These are phyloP conservation scores for Drosophila mercatorum DNA, from an alignment of 2,888 invertebrate genomes.

Conservation along the genomic window DNA sequence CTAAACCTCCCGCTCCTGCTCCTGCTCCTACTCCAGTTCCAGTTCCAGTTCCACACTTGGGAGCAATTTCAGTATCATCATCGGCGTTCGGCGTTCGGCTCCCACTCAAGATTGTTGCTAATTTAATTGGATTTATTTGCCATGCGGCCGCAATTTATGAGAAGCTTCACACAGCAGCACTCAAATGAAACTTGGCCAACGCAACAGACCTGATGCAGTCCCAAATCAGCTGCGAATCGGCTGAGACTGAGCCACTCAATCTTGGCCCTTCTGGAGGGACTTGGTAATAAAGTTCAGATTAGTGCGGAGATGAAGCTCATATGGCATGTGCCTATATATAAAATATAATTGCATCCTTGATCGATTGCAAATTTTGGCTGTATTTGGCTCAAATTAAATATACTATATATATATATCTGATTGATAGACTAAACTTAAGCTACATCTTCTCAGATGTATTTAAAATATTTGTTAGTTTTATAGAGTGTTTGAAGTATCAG, in stretches of 20 bases:
- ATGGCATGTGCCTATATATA: neutral
- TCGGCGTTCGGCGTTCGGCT: constrained; percentile 25
- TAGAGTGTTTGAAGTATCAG: too few relatives aligned
- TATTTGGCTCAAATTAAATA: too few relatives aligned
- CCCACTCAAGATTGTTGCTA: constrained; percentile 69
- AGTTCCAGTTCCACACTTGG: neutral
- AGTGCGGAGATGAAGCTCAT: neutral
- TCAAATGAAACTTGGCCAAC: neutral
- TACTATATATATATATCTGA: too few relatives aligned
- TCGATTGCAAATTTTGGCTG: too few relatives aligned
- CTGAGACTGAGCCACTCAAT: neutral
- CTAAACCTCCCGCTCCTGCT: constrained; percentile 1
- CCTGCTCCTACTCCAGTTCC: neutral
- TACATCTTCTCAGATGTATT: too few relatives aligned
- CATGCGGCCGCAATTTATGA: constrained; percentile 62
- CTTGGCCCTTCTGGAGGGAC: neutral
- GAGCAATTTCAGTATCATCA: constrained; percentile 8
- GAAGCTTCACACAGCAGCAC: neutral
- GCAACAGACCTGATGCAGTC: neutral
- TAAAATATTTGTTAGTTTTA: too few relatives aligned
- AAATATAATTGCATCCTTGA: too few relatives aligned
- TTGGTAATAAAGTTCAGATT: neutral
- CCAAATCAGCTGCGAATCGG: neutral
- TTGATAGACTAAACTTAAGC: too few relatives aligned
- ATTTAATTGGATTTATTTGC: constrained; percentile 76